Evolutionary conservation across 2,797 vertebrate species (phyloP).

Genomic region (Periparus ater): DNA sequence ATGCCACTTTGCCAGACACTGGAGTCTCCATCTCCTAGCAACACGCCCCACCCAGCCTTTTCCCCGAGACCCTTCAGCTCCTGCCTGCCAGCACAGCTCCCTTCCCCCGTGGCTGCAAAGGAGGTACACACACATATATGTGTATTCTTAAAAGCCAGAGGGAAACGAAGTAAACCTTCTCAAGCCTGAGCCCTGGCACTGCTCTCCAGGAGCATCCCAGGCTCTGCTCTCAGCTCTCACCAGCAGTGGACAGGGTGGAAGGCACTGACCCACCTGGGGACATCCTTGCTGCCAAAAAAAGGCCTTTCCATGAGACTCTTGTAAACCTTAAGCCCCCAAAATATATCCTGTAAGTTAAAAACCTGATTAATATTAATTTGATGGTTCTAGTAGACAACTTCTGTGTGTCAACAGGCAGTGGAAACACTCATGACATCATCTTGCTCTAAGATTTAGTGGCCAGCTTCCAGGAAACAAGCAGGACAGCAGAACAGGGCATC

Average conservation of each 20-base stretch:
- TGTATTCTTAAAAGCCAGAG: neutral
- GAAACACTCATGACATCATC: neutral
- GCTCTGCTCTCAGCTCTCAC: neutral
- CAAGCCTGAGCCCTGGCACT: neutral
- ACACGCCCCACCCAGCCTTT: neutral
- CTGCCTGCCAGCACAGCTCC: neutral
- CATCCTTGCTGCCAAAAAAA: neutral
- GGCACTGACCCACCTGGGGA: neutral
- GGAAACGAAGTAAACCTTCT: neutral
- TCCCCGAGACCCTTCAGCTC: neutral
- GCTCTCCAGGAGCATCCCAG: neutral
- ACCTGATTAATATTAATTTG: neutral
- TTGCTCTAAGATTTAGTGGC: neutral
- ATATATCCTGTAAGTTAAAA: neutral
- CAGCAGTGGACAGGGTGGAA: neutral
- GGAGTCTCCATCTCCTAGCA: slow-evolving; percentile 60
- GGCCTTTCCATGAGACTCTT: neutral
- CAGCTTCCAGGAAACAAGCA: neutral
- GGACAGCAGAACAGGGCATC: neutral
- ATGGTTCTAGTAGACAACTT: neutral
- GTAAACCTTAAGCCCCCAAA: neutral
- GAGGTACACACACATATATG: neutral
- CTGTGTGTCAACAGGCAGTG: neutral
- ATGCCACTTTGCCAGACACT: neutral
- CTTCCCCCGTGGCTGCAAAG: neutral